Evolutionary conservation across 2,113 vertebrate species (phyloP), one percentile per base, ranked within the genome.

Genomic region (Thryonomys swinderianus): DNA sequence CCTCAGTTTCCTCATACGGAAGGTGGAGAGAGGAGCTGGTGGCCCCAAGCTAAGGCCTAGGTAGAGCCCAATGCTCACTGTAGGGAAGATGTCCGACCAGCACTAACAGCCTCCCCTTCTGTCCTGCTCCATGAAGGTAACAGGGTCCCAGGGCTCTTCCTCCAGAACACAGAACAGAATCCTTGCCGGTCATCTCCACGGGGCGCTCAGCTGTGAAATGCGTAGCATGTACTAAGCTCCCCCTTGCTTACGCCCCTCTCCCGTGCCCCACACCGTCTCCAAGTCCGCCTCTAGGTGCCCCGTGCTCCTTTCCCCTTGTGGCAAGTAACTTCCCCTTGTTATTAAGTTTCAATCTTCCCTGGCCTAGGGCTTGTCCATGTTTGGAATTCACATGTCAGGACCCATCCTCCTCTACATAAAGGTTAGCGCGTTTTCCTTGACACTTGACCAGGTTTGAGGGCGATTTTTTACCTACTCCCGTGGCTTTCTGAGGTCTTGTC

Each of bases 1-100:
- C 97, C 96, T 98, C 96, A 81, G 91, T 97, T 97, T 97, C 96
- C 95, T 95, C 91, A 7, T 20, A 3, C 93, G 32, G 32, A 48
- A 34, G 62, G 61, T 11, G 30, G 20, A 74, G 61, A 74, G 17
- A 5, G 32, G n/a, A 62, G 30, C 32, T 42, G 32, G 32, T n/a
- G 48, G 66, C 14, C 3, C 0, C 17, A 66, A 55, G 53, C 17
- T 1, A 37, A 84, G 27, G n/a, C 5, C 0, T 0, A 1, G 37
- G 66, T 20, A 37, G 2, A 16, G 13, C 23, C 30, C 32, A 1
- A 6, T 14, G 57, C 30, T 71, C 69, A 5, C 2, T 4, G 45
- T 34, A 23, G 25, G n/a, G 53, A 27, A 1, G 48, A 17, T n/a
- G 3, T 30, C 13, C 48, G 71, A 18, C 7, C 0, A 17, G 9